Conservation (phyloP, 2,797 vertebrate species). For the Novumbra hubbsi region DNA sequence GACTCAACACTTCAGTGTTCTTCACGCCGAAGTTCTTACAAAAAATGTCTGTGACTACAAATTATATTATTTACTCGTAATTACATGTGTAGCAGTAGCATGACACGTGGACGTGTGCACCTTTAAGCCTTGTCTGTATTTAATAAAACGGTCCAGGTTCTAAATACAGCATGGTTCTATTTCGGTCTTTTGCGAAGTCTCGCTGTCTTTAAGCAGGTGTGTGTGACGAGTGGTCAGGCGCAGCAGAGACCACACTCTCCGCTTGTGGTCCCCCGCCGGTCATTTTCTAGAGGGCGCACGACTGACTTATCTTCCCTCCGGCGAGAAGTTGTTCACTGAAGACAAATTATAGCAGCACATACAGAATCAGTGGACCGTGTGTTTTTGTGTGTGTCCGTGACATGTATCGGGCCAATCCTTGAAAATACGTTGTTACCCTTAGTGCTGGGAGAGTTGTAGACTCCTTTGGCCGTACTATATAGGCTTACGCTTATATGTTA, state of each 20-base stretch:
- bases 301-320: slow-evolving; percentile 15
- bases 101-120: background rate
- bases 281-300: slow-evolving; percentile 59
- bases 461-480: background rate
- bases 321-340: slow-evolving; percentile 32
- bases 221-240: background rate
- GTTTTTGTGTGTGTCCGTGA: slow-evolving; percentile 10
- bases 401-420: background rate
- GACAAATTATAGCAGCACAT: slow-evolving; percentile 23
- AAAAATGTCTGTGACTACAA: background rate
- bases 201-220: slow-evolving; percentile 2
- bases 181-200: background rate
- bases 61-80: background rate
- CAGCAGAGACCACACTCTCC: background rate
- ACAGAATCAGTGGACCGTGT: slow-evolving; percentile 11
- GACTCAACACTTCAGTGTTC: background rate
- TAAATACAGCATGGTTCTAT: background rate
- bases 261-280: slow-evolving; percentile 15
- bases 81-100: background rate
- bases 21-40: background rate
- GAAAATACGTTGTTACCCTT: background rate
- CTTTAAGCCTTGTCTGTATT: background rate
- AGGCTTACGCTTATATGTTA: background rate
- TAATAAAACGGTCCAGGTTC: background rate
- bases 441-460: background rate